Percentiles rank a stretch among this genome's conserved stretches.
Conservation (phyloP, 1,140 invertebrate species). For the Anthonomus grandis region DNA sequence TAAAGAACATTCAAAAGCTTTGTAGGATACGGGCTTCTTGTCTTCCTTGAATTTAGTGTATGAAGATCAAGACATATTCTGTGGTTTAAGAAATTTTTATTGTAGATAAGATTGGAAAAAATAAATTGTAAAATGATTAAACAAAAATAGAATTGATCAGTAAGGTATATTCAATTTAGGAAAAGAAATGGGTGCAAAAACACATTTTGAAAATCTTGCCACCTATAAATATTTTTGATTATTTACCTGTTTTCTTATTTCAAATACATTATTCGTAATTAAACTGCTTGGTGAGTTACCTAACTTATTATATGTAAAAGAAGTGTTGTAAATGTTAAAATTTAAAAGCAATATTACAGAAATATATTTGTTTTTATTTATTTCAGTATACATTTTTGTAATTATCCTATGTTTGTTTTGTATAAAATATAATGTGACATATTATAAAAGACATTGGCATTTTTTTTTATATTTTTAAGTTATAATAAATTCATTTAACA, state of each 20-base stretch:
- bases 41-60: no score
- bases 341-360: no score
- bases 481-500: slow-evolving; percentile 3
- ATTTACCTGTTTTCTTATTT: no score
- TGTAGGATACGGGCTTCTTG: slow-evolving; percentile 42
- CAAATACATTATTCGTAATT: no score
- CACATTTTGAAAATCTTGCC: no score
- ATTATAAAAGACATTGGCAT: background rate
- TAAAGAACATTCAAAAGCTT: slow-evolving; percentile 39
- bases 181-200: no score
- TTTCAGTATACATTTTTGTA: background rate
- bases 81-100: slow-evolving; percentile 30
- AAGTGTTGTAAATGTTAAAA: background rate
- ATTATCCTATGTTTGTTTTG: background rate
- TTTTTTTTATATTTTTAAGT: background rate
- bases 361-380: background rate
- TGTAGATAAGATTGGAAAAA: slow-evolving; percentile 3
- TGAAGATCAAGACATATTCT: no score
- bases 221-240: no score
- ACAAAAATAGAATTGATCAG: no score
- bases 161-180: no score
- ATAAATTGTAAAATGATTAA: no score
- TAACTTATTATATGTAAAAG: background rate
- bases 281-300: no score
- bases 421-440: background rate